These are phyloP conservation scores for Drosophila ogumai DNA, from an alignment of 1,140 invertebrate species.

Conservation along the genomic window DNA sequence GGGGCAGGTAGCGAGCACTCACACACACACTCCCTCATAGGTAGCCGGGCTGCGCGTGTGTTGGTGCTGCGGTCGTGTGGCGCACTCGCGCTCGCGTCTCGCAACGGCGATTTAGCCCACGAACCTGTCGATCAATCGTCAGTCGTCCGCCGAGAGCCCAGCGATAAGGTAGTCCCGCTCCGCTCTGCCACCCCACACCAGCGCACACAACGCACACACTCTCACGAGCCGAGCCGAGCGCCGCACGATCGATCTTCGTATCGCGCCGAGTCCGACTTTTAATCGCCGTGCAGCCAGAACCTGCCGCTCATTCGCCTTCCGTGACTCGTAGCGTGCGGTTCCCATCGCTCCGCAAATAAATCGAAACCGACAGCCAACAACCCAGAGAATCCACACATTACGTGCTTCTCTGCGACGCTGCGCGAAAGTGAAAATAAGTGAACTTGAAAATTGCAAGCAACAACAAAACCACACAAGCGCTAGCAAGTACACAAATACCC, in stretches of 20 bases:
- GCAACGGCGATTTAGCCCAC: conserved; percentile 81
- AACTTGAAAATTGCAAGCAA: conserved; percentile 39
- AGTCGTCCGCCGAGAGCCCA: conserved; percentile 81
- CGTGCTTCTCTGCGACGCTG: conserved; percentile 59
- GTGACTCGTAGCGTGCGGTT: conserved; percentile 75
- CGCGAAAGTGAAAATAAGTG: conserved; percentile 75
- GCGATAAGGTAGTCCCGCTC: conserved; percentile 74
- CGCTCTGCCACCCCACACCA: conserved; percentile 22
- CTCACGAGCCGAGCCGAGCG: conserved; percentile 19
- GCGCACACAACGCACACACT: conserved; percentile 2
- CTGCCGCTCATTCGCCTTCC: conserved; percentile 70
- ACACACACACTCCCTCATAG: conserved; percentile 4
- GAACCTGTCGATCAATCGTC: conserved; percentile 85
- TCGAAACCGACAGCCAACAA: conserved; percentile 7
- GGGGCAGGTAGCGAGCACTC: conserved; percentile 14
- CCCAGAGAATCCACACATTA: conserved; percentile 36
- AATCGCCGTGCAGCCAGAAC: conserved; percentile 75
- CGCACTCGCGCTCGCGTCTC: conserved; percentile 68
- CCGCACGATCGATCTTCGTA: conserved; percentile 49
- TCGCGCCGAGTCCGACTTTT: conserved; percentile 62
- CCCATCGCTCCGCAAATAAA: conserved; percentile 41
- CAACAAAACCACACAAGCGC: conserved; percentile 3
- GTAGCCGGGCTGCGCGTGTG: conserved; percentile 5
- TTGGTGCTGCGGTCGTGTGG: conserved; percentile 74
- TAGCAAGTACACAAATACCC: conserved; percentile 12